These are phyloP conservation scores for Pectinophora gossypiella DNA, from an alignment of 1,140 invertebrate species.

Conservation along the genomic window DNA sequence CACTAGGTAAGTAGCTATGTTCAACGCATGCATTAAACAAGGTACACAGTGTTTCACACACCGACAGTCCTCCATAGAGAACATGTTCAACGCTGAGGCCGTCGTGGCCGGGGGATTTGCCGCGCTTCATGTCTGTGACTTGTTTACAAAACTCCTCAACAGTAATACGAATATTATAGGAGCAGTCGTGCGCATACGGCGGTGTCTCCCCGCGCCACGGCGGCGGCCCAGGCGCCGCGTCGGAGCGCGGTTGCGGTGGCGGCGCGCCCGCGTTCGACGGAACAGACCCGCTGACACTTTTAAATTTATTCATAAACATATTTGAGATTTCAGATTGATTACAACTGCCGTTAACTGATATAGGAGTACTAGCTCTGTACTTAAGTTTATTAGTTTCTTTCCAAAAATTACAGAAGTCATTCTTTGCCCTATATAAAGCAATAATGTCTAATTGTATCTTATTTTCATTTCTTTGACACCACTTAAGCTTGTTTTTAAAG, in stretches of 20 bases:
- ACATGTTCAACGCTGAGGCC: not conserved
- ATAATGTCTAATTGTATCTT: not conserved
- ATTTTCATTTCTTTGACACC: slow-evolving; percentile 3
- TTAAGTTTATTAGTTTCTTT: not conserved
- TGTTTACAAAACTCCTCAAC: no score
- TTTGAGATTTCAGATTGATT: not conserved
- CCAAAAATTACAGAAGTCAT: not conserved
- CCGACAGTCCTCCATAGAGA: not conserved
- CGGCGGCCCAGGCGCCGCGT: no score
- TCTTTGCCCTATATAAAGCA: not conserved
- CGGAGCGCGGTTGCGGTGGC: no score
- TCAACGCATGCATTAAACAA: not conserved
- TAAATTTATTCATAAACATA: not conserved
- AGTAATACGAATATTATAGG: no score
- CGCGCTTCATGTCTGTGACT: not conserved
- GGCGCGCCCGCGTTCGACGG: no score
- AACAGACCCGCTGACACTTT: no score
- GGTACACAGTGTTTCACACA: not conserved
- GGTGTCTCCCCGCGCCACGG: no score
- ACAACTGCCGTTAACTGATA: not conserved
- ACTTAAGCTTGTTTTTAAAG: slow-evolving; percentile 2
- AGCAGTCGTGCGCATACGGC: no score
- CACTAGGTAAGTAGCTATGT: not conserved
- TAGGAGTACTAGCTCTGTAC: not conserved
- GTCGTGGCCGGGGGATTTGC: slow-evolving; percentile 1